These are phyloP conservation scores for Geococcyx californianus DNA, from an alignment of 2,113 vertebrate species.

Conservation along the genomic window DNA sequence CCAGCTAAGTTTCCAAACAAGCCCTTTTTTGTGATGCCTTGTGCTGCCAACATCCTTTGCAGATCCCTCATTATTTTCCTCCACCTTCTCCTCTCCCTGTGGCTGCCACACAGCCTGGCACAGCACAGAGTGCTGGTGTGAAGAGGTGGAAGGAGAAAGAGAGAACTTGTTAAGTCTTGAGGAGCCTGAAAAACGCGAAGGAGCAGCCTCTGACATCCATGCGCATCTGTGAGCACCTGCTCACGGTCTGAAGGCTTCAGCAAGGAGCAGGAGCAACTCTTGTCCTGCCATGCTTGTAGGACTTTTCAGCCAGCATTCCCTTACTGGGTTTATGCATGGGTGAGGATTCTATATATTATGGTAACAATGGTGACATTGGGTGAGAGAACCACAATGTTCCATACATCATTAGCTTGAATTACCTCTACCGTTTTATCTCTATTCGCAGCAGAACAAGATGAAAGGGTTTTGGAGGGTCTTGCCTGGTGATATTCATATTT, in stretches of 20 bases:
- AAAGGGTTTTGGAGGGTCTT: background rate
- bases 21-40: background rate
- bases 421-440: background rate
- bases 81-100: background rate
- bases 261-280: background rate
- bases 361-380: background rate
- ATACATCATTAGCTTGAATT: background rate
- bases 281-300: background rate
- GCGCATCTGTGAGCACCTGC: background rate
- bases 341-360: background rate
- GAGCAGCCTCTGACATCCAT: background rate
- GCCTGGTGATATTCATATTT: background rate
- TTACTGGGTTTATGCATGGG: background rate
- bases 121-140: background rate
- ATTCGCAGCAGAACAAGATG: background rate
- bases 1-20: background rate
- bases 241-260: background rate
- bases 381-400: background rate
- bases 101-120: background rate
- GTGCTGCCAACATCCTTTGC: background rate
- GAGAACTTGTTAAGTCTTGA: background rate
- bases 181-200: background rate
- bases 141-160: background rate
- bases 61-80: background rate
- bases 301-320: background rate